Conservation (phyloP, 2,797 vertebrate species). For the Gymnothorax reevesii region DNA sequence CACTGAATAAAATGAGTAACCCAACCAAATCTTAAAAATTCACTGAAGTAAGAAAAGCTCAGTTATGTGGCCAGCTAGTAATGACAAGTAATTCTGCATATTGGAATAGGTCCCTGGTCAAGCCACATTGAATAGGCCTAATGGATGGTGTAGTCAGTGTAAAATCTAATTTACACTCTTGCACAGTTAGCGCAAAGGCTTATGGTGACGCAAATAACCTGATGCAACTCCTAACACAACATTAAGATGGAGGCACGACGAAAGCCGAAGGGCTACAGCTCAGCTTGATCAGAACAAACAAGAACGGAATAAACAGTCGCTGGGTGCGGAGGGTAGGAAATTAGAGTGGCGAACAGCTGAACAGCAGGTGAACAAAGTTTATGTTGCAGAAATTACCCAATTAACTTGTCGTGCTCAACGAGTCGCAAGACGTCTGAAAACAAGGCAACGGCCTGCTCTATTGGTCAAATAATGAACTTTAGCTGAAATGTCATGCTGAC, state of each 20-base stretch:
- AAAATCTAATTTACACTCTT: neutral
- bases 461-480: conserved; percentile 1
- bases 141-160: neutral
- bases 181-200: neutral
- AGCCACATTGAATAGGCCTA: too few species aligned
- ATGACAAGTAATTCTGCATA: too few species aligned
- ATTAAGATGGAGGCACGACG: neutral
- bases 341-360: neutral
- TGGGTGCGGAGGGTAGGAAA: neutral
- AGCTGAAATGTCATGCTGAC: conserved; percentile 4
- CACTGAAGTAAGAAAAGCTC: too few species aligned
- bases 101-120: too few species aligned
- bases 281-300: neutral
- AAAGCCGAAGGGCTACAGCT: neutral
- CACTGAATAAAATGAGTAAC: too few species aligned
- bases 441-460: neutral
- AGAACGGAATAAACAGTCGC: neutral
- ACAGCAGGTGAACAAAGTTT: neutral
- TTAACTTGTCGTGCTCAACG: neutral
- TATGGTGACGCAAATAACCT: neutral
- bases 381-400: neutral
- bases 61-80: too few species aligned
- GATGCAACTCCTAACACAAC: neutral
- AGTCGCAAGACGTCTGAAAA: neutral
- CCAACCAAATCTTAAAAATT: too few species aligned